phyloP scores from a whole-genome alignment of 2,888 invertebrate genomes.

The Sinelater perroti region DNA sequence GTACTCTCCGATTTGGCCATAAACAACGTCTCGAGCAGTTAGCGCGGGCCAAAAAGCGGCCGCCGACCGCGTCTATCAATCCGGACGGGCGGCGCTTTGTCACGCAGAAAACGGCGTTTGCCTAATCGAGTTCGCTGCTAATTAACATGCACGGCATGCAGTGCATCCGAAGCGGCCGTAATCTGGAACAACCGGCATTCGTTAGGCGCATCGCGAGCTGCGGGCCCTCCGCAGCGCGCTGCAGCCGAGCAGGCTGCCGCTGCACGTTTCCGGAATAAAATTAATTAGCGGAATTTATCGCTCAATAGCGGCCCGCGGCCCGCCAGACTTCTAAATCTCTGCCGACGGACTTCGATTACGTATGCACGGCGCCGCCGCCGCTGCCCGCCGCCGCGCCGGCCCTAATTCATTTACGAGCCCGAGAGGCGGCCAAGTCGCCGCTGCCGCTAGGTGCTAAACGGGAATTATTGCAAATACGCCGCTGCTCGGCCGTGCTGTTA shows the following conservation, averaged over 20 bases:
- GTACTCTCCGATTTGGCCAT: neutral
- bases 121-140: slow-evolving; percentile 34
- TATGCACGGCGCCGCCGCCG: slow-evolving; percentile 53
- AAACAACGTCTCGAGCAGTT: slow-evolving; percentile 1
- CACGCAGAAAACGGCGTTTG: slow-evolving; percentile 28
- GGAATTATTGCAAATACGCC: slow-evolving; percentile 29
- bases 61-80: slow-evolving; percentile 15
- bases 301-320: slow-evolving; percentile 49
- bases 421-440: slow-evolving; percentile 27
- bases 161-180: slow-evolving; percentile 33
- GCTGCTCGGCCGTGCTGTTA: neutral
- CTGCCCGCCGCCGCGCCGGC: slow-evolving; percentile 43
- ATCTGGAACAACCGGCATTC: slow-evolving; percentile 32
- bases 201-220: slow-evolving; percentile 27
- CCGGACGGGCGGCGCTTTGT: slow-evolving; percentile 17
- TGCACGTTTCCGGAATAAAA: slow-evolving; percentile 54
- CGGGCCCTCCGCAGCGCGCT: slow-evolving; percentile 38
- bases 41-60: neutral
- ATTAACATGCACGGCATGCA: slow-evolving; percentile 32
- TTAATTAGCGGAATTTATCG: slow-evolving; percentile 58
- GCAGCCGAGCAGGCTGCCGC: slow-evolving; percentile 44
- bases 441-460: slow-evolving; percentile 22
- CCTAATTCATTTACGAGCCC: slow-evolving; percentile 50
- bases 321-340: slow-evolving; percentile 53
- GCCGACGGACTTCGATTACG: slow-evolving; percentile 52